Base-by-base conservation (phyloP, 2,113 vertebrate genomes). In the Trogon melanurus region DNA sequence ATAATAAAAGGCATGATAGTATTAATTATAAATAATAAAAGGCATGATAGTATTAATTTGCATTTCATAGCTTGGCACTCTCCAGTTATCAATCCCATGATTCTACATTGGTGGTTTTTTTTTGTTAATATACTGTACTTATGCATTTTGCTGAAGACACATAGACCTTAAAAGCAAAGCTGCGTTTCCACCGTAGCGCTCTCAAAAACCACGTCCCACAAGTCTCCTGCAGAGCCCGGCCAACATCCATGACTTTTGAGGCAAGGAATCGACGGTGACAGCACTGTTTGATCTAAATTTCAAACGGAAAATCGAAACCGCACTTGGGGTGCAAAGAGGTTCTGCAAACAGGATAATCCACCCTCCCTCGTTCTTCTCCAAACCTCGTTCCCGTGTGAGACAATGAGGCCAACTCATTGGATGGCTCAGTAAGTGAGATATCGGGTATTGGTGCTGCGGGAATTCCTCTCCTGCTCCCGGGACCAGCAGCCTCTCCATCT, bases 321-420 rank as follows among this genome's bases (percentile, higher is more conserved):
- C 30, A 13, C 19, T 85, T 57, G 41, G 61, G 73, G 57, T 64
- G 36, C 16, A 81, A 61, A 85, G 48, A 84, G 56, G 27, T 65
- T 74, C 69, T 90, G 50, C 71, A 84, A 94, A 89, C 47, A 93
- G 53, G 44, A 74, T 58, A 83, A 85, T 27, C 30, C 82, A 36
- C 12, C 3, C 38, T 30, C 27, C 7, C 19, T 41, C 36, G 10
- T 78, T 45, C 72, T 53, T 50, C 64, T 87, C 79, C 75, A 36
- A 57, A 60, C 13, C 20, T 12, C 1, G 1, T 14, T 67, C 56
- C 62, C 5, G 0, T 0, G 5, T 48, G 3, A 60, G 60, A 30
- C 21, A 25, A 13, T 20, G 32, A 86, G 50, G 29, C 56, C 23
- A 4, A 12, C 13, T 22, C 17, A 5, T 41, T 29, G 12, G 29